Evolutionary conservation across 64 coral and sea anemone genomes (phyloP).

Genomic region (Orbicella faveolata): DNA sequence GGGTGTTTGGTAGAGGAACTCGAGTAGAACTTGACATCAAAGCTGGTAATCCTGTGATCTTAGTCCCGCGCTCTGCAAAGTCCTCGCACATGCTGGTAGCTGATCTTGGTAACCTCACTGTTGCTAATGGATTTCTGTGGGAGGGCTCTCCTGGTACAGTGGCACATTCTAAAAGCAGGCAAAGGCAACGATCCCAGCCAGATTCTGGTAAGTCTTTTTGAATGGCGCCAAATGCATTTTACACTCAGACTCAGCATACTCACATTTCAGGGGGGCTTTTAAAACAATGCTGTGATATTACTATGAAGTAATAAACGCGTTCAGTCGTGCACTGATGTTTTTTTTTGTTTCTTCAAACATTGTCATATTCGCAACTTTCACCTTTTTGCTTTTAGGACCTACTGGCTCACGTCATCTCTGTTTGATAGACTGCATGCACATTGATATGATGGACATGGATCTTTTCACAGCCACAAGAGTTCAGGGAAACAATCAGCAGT

Average conservation of each 20-base stretch:
- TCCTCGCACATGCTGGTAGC: slow-evolving; percentile 90
- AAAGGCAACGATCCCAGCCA: slow-evolving; percentile 7
- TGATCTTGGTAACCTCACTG: slow-evolving; percentile 88
- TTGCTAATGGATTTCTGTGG: slow-evolving; percentile 81
- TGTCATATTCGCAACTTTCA: neutral
- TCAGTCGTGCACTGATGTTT: neutral
- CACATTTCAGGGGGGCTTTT: too few relatives aligned
- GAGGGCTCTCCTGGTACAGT: slow-evolving; percentile 74
- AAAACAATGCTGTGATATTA: neutral
- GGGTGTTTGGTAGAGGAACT: slow-evolving; percentile 65
- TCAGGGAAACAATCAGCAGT: slow-evolving; percentile 31
- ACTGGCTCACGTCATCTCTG: slow-evolving; percentile 3
- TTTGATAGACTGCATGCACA: slow-evolving; percentile 84
- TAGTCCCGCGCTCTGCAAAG: slow-evolving; percentile 86
- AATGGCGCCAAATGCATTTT: too few relatives aligned
- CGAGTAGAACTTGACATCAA: slow-evolving; percentile 84
- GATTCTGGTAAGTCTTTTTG: slow-evolving; percentile 13
- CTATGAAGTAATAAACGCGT: too few relatives aligned
- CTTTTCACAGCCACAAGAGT: slow-evolving; percentile 85
- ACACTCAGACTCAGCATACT: too few relatives aligned
- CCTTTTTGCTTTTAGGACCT: neutral
- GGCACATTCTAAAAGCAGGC: slow-evolving; percentile 35
- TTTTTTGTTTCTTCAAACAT: neutral
- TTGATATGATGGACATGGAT: slow-evolving; percentile 96
- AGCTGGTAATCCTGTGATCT: slow-evolving; percentile 87